A percentile compares a stretch with the other conserved stretches of the same genome.
These are phyloP conservation scores for Hydractinia echinata DNA, from an alignment of 30 jellyfish, hydroid and myxozoan genomes.

Conservation along the genomic window DNA sequence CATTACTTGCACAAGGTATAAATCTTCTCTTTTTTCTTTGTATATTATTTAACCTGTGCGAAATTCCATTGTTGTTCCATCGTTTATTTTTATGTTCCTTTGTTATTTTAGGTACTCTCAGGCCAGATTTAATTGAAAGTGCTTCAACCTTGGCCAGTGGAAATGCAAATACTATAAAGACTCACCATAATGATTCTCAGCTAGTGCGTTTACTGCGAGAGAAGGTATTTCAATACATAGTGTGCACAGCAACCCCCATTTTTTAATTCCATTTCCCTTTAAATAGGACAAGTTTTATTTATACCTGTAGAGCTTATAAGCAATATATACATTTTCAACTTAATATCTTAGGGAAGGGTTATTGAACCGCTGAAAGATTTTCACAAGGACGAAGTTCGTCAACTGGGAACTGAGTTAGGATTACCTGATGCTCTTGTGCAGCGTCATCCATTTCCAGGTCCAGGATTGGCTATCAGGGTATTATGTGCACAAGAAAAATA, in stretches of 20 bases:
- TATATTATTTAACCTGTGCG: too few relatives aligned
- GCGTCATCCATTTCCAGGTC: slow-evolving; percentile 99
- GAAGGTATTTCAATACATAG: slow-evolving; percentile 38
- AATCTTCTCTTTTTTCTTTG: too few relatives aligned
- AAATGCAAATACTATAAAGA: slow-evolving; percentile 87
- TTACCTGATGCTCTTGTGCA: slow-evolving; percentile 74
- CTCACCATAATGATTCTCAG: slow-evolving; percentile 94
- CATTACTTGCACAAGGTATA: slow-evolving; percentile 94
- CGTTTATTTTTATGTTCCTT: neutral
- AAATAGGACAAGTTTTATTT: neutral
- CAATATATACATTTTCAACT: too few relatives aligned
- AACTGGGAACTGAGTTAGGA: slow-evolving; percentile 70
- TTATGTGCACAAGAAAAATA: slow-evolving; percentile 89
- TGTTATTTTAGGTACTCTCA: slow-evolving; percentile 64
- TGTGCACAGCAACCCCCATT: neutral
- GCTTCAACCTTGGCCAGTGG: slow-evolving; percentile 92
- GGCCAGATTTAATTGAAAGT: slow-evolving; percentile 98
- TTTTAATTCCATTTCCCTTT: neutral
- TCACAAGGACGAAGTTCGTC: slow-evolving; percentile 97
- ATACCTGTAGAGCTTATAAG: neutral
- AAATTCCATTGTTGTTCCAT: neutral
- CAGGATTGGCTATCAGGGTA: slow-evolving; percentile 96
- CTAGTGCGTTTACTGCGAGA: slow-evolving; percentile 85
- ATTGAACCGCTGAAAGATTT: slow-evolving; percentile 95
- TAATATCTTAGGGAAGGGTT: slow-evolving; percentile 76